Evolutionary conservation across 2,797 vertebrate species (phyloP), one percentile per base, ranked within the genome.

Genomic region (Apodemus agrarius): DNA sequence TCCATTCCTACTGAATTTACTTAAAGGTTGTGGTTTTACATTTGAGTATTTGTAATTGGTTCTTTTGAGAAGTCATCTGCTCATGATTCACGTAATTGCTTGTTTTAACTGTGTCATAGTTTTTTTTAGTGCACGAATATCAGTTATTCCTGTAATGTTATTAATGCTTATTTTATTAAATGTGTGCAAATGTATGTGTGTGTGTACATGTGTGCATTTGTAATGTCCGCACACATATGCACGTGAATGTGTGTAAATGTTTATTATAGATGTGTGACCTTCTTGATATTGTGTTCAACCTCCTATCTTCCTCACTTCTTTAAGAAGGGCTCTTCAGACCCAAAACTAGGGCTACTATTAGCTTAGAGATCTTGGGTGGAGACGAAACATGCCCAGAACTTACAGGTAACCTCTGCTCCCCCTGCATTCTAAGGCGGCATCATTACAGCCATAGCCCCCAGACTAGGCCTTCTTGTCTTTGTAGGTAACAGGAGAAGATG

Each of bases 21-120:
- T 96, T 90, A 46, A 54, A 84, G 43, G n/a, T 91, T 93, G 80
- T 43, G n/a, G 24, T 91, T 91, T 93, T 93, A 52, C 57, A 54
- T 80, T 93, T 91, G 72, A 37, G 5, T 79, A 61, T 95, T 92
- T 92, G 6, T 88, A 76, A 89, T 82, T 26, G 34, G 22, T 81
- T 97, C 29, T 92, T 92, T 43, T 34, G 69, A 78, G 81, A 65
- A 72, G 63, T 40, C 40, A 92, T 29, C 72, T 79, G 52, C 72
- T 96, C n/a, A 57, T 75, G 49, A 85, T 72, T 82, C 49, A 57
- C 13, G 21, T 69, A 93, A 95, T 59, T 80, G 6, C 40, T 93
- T 90, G 11, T 89, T 94, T 92, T 90, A 59, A 57, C 74, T 85
- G n/a, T 34, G 43, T 80, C 69, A 69, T 59, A 52, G n/a, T n/a